Base-by-base conservation (phyloP, 2,113 vertebrate species). In the Falcunculus frontatus region DNA sequence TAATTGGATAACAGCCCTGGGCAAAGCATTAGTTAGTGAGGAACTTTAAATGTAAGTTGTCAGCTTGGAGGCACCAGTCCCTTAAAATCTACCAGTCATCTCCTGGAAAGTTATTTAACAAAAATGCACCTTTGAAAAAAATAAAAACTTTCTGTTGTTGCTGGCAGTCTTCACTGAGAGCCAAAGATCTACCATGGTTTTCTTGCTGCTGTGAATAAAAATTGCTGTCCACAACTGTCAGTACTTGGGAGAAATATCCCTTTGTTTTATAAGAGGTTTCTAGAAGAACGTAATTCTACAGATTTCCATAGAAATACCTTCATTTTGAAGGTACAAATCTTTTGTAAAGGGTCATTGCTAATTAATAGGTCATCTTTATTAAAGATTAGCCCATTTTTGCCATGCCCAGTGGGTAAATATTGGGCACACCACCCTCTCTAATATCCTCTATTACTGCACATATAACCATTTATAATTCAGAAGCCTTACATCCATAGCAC, bases 1-100 rank as follows among this genome's bases (percentile, higher is more conserved):
- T 94, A 97, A 95, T 56, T 95, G 82, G 72, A 68, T 83, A 92
- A 94, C 55, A 95, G 90, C 85, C 92, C 44, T 25, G 16, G 49
- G 95, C 90, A 92, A 74, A 75, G 52, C 72, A 41, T 39, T 67
- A 56, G 35, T 90, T 94, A 63, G 77, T 49, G 87, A 86, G 68
- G 56, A 93, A 93, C 79, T 46, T 95, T 64, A 50, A 84, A 95
- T 84, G 17, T 52, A 88, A 90, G 85, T 81, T 94, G 75, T 82
- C 63, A 78, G 75, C 68, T 86, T 80, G 60, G 59, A 86, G 69
- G 46, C 55, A 74, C 49, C 70, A 93, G 35, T 25, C 12, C 30
- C 88, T 95, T 90, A 60, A 86, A 90, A 70, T 69, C 75, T 81
- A 77, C 52, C 29, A 79, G 67, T 70, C 32, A 70, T 56, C 33